Percentiles rank a stretch among this genome's conserved stretches.
These are phyloP conservation scores for Hydractinia echinata DNA, from an alignment of 30 jellyfish, hydroid and myxozoan species.

Conservation along the genomic window DNA sequence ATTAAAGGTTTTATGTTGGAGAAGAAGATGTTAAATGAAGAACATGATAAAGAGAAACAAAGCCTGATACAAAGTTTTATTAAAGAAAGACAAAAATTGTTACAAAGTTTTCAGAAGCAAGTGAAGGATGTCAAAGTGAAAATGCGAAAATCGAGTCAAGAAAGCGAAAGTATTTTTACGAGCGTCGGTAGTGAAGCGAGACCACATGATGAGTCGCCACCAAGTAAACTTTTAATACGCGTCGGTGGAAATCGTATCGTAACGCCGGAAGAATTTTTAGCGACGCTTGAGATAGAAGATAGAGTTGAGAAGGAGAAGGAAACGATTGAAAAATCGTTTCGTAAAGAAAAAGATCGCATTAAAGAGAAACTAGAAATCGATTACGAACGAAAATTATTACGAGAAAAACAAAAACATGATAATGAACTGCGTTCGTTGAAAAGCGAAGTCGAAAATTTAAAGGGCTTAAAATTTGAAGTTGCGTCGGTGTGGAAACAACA, in stretches of 20 bases:
- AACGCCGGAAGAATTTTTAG: slow-evolving; percentile 76
- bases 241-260: slow-evolving; percentile 48
- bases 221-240: slow-evolving; percentile 33
- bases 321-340: slow-evolving; percentile 59
- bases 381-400: slow-evolving; percentile 42
- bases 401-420: slow-evolving; percentile 46
- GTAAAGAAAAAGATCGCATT: slow-evolving; percentile 63
- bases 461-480: slow-evolving; percentile 48
- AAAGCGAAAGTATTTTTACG: background rate
- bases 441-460: slow-evolving; percentile 33
- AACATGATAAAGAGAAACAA: slow-evolving; percentile 81
- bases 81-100: slow-evolving; percentile 60
- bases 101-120: slow-evolving; percentile 53
- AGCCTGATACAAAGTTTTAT: slow-evolving; percentile 54
- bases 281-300: slow-evolving; percentile 60
- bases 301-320: slow-evolving; percentile 71
- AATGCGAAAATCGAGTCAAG: slow-evolving; percentile 6
- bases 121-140: slow-evolving; percentile 52
- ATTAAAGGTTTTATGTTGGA: slow-evolving; percentile 83
- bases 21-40: slow-evolving; percentile 56
- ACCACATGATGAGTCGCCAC: background rate
- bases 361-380: slow-evolving; percentile 67
- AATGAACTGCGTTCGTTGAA: slow-evolving; percentile 47
- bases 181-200: slow-evolving; percentile 7
- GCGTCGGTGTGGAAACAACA: slow-evolving; percentile 32